Percentiles rank a stretch among this genome's conserved stretches.
Evolutionary conservation across 2,113 vertebrate genomes (phyloP).

Genomic region (Myxocyprinus asiaticus): DNA sequence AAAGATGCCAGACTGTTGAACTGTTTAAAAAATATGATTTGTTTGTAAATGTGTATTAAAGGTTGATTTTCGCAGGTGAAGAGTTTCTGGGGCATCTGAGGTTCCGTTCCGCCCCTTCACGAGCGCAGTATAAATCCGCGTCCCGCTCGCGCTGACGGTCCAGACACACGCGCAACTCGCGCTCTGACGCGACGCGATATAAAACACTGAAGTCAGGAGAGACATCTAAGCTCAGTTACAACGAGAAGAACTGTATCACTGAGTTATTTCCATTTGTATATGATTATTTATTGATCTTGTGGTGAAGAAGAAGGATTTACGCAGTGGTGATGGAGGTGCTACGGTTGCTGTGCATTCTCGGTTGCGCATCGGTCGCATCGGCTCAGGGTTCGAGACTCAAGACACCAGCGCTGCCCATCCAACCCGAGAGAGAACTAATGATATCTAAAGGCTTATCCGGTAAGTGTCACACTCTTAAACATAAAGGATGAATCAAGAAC

Average conservation of each 20-base stretch:
- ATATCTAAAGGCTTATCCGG: constrained; percentile 83
- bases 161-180: constrained; percentile 50
- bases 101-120: constrained; percentile 32
- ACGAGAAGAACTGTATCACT: neutral
- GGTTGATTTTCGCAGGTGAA: constrained; percentile 32
- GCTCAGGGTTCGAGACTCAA: constrained; percentile 71
- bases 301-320: neutral
- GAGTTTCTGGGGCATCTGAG: constrained; percentile 9
- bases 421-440: constrained; percentile 82
- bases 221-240: neutral
- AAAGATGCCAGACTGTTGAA: neutral
- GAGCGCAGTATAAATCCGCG: constrained; percentile 68
- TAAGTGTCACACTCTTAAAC: constrained; percentile 53
- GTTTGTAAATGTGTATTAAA: constrained; percentile 57
- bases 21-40: constrained; percentile 64
- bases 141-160: constrained; percentile 62
- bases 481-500: neutral
- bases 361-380: constrained; percentile 64
- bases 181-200: constrained; percentile 57
- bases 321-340: constrained; percentile 65
- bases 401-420: constrained; percentile 81
- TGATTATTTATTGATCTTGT: neutral
- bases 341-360: constrained; percentile 66
- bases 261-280: neutral
- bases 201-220: constrained; percentile 42